Conservation (phyloP, 2,113 vertebrate species). For the Acrocephalus kingi region DNA sequence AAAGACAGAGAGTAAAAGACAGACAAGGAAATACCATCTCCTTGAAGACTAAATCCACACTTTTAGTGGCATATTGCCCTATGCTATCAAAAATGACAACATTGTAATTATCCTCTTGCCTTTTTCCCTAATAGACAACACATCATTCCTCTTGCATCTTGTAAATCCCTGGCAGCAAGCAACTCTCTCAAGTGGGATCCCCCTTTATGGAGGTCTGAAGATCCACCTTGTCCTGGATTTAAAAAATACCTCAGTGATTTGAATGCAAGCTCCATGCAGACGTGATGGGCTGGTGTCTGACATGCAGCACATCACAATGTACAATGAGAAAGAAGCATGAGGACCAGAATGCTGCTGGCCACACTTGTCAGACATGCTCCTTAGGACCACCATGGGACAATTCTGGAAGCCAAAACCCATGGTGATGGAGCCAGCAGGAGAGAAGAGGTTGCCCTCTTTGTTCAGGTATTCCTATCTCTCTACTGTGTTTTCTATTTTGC, state of each 20-base stretch:
- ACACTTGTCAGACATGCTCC: not conserved
- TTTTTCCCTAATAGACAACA: not conserved
- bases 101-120: not conserved
- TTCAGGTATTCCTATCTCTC: not conserved
- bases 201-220: not conserved
- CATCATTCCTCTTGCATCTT: not conserved
- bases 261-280: not conserved
- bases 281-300: not conserved
- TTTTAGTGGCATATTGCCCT: not conserved
- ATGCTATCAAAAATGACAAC: not conserved
- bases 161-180: not conserved
- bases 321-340: not conserved
- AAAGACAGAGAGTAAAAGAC: not conserved
- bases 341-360: not conserved
- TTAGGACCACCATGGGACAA: not conserved
- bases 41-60: not conserved
- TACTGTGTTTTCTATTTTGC: not conserved
- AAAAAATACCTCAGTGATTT: not conserved
- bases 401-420: not conserved
- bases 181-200: not conserved
- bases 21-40: not conserved
- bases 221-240: not conserved
- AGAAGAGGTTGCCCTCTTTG: not conserved
- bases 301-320: rapidly evolving
- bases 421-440: not conserved